phyloP scores from a whole-genome alignment of 30 jellyfish, hydroid and myxozoan species.

The Hydra vulgaris region DNA sequence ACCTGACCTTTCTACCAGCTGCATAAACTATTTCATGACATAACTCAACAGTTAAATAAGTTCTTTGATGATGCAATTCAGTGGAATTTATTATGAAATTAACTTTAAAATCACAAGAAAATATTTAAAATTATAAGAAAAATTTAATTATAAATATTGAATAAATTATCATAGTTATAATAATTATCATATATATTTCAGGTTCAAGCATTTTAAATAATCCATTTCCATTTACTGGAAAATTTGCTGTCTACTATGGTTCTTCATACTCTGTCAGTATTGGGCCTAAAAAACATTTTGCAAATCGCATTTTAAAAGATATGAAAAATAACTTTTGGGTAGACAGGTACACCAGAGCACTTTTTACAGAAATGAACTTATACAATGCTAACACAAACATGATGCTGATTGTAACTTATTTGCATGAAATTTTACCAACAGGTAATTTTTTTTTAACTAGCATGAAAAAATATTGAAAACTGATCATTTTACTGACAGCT shows the following conservation, averaged over 20 bases:
- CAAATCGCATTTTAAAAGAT: conserved; percentile 39
- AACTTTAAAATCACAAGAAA: too few species aligned
- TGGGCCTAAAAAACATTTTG: conserved; percentile 78
- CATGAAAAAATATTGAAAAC: too few species aligned
- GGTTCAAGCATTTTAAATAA: conserved; percentile 17
- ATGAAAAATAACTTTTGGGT: conserved; percentile 86
- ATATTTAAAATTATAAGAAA: too few species aligned
- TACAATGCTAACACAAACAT: conserved; percentile 85
- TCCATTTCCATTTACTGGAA: conserved; percentile 67
- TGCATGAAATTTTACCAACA: conserved; percentile 70
- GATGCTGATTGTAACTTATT: conserved; percentile 64
- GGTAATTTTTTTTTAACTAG: conserved; percentile 6
- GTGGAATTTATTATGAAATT: too few species aligned
- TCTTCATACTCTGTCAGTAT: conserved; percentile 77
- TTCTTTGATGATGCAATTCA: too few species aligned
- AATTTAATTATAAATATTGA: too few species aligned
- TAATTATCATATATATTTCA: not conserved
- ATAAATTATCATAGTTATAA: too few species aligned
- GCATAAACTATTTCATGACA: too few species aligned
- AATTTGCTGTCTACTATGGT: conserved; percentile 73
- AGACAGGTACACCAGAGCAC: conserved; percentile 85
- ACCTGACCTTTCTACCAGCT: too few species aligned
- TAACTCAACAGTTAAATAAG: too few species aligned
- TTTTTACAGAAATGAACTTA: conserved; percentile 57
- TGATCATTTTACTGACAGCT: too few species aligned